Conservation (phyloP, 2,888 invertebrate genomes). For the Mimas tiliae region DNA sequence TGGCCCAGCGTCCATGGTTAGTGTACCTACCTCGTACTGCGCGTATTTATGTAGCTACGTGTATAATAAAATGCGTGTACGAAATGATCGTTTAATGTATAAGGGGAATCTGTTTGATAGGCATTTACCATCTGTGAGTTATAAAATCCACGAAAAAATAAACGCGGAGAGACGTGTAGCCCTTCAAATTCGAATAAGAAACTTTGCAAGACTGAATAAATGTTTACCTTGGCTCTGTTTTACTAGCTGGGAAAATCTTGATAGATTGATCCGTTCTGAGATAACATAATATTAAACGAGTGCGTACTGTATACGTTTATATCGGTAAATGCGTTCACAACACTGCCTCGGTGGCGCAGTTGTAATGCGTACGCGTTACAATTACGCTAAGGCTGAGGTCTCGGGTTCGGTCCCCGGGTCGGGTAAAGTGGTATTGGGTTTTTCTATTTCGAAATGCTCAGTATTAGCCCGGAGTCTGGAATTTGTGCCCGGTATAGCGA, state of each 20-base stretch:
- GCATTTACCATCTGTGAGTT: background rate
- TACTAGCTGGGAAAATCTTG: background rate
- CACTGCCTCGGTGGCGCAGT: too few species aligned
- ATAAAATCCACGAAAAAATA: background rate
- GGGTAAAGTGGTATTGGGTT: too few species aligned
- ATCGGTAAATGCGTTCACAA: too few species aligned
- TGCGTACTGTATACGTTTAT: too few species aligned
- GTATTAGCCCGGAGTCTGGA: too few species aligned
- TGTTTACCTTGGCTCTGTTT: background rate
- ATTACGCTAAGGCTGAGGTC: too few species aligned
- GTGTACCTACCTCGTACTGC: slow-evolving; percentile 48
- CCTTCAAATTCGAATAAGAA: background rate
- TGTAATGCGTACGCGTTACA: too few species aligned
- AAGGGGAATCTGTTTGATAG: background rate
- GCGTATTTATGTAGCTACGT: slow-evolving; percentile 60
- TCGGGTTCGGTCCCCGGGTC: too few species aligned
- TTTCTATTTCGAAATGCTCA: too few species aligned
- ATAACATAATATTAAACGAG: too few species aligned
- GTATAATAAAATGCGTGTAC: slow-evolving; percentile 48
- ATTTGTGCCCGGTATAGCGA: too few species aligned
- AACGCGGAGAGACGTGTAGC: background rate
- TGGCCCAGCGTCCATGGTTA: slow-evolving; percentile 58
- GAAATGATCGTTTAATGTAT: slow-evolving; percentile 2
- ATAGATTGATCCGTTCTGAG: background rate
- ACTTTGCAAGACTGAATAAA: background rate